Conservation (phyloP, 1,140 invertebrate species). For the Drosophila mojavensis region DNA sequence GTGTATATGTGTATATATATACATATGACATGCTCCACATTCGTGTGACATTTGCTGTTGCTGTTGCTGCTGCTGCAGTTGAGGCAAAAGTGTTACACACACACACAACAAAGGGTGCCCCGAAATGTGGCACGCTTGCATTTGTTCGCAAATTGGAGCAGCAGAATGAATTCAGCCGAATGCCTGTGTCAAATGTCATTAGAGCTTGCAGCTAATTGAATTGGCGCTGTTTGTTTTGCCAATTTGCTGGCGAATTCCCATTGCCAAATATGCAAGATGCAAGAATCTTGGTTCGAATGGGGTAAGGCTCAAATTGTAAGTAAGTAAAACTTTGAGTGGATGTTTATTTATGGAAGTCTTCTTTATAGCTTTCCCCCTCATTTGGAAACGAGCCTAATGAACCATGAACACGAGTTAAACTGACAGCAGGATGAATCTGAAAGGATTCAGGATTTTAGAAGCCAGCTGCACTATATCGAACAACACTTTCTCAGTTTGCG, state of each 20-base stretch:
- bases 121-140: conserved; percentile 40
- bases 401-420: no score
- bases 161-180: not conserved
- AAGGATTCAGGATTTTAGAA: no score
- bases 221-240: conserved; percentile 14
- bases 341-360: no score
- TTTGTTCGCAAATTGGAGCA: conserved; percentile 33
- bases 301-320: not conserved
- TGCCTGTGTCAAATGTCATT: conserved; percentile 34
- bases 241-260: conserved; percentile 15
- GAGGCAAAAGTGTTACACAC: conserved; percentile 59
- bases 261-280: not conserved
- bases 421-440: no score
- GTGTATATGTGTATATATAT: not conserved
- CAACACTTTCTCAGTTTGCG: no score
- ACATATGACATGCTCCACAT: conserved; percentile 76
- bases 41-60: conserved; percentile 67
- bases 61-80: conserved; percentile 36
- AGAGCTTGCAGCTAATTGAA: conserved; percentile 45
- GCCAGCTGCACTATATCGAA: no score
- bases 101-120: conserved; percentile 27
- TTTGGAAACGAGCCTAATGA: no score
- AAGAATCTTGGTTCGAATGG: not conserved
- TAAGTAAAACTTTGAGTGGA: no score
- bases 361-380: no score